Base-by-base conservation (phyloP, 2,888 invertebrate species). In the Latheticus oryzae region DNA sequence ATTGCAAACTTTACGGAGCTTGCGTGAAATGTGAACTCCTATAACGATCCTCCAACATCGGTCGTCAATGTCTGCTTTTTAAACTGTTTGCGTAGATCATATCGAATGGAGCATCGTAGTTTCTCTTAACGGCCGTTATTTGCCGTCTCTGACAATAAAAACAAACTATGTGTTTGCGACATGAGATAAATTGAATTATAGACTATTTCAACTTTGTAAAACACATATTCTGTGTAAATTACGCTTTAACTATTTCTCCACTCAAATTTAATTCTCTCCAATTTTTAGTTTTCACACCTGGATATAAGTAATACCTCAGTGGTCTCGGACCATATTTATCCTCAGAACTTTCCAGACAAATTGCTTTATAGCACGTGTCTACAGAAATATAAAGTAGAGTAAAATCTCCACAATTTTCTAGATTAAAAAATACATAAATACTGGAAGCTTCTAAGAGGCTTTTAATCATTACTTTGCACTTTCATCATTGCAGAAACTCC, bases 1-100 rank as follows among this genome's bases (percentile, higher is more conserved):
- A 52, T 58, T 58, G 38, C 32, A 52, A 58, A 58, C 50, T 52
- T 58, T 21, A 47, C 52, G 38, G 52, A 58, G 58, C 58, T 58
- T 52, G 53, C 53, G 53, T 54, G 53, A 54, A 54, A 54, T 54
- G 53, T 54, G 53, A 54, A 45, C 53, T 43, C 45, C 45, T 45
- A 54, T 54, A 54, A 54, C 53, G 53, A 54, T 54, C 53, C 28
- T 54, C 24, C 35, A 45, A 43, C 53, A 54, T 54, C 45, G 45
- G 45, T 54, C 53, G 45, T 54, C 53, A 54, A 54, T 54, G 53
- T 54, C 53, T 54, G 43, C 45, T 54, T 54, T 54, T 54, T 54
- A 54, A 54, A 54, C 45, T 54, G 53, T 54, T 54, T 45, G 45
- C 35, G 35, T 45, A 45, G 53, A 35, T 54, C 53, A 54, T 54